Conservation (phyloP, 2,113 vertebrate species). For the Bubalus kerabau region DNA sequence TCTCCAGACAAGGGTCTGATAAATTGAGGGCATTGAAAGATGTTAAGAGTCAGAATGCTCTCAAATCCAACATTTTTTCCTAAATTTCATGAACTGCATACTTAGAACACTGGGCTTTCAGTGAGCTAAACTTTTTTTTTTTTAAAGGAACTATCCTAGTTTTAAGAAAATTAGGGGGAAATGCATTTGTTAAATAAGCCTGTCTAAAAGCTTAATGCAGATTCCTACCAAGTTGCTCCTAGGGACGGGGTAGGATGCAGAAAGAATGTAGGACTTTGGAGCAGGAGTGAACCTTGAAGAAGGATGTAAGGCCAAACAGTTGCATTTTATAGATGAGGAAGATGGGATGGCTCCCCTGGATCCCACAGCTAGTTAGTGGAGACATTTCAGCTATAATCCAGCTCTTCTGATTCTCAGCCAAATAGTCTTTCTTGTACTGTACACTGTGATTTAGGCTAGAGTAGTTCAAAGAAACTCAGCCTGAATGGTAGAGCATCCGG, state of each 20-base stretch:
- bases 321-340: background rate
- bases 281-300: background rate
- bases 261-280: background rate
- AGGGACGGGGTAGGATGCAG: background rate
- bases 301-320: background rate
- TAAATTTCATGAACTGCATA: background rate
- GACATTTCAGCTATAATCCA: background rate
- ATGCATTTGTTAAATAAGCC: background rate
- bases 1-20: background rate
- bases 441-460: background rate
- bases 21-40: background rate
- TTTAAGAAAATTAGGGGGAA: background rate
- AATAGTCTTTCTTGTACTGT: background rate
- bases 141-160: background rate
- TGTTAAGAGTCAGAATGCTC: background rate
- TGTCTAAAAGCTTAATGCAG: background rate
- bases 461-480: background rate
- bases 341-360: background rate
- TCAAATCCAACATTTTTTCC: background rate
- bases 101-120: background rate
- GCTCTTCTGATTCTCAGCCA: background rate
- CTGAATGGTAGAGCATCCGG: background rate
- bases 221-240: background rate
- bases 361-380: background rate
- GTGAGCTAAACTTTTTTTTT: background rate